Percentiles rank a stretch among this genome's conserved stretches.
Evolutionary conservation across 2,888 invertebrate species (phyloP).

Genomic region (Meta bourneti): DNA sequence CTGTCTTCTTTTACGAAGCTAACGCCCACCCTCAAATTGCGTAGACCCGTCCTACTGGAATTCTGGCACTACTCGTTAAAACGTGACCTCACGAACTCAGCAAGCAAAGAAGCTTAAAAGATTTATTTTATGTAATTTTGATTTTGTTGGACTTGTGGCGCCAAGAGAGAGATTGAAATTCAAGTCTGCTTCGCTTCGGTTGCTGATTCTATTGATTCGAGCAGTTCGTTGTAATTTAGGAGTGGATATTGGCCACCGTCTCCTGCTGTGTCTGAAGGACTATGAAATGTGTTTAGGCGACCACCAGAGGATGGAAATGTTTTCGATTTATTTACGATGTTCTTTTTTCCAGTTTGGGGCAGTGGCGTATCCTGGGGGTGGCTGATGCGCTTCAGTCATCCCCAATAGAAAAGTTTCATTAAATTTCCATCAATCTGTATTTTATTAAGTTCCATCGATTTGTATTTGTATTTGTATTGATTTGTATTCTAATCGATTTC

Average conservation of each 20-base stretch:
- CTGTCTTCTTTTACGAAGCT: conserved; percentile 11
- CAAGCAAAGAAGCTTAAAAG: background rate
- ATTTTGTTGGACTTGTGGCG: background rate
- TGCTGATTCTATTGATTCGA: background rate
- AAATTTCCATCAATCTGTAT: no score
- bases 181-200: background rate
- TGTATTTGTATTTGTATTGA: no score
- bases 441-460: no score
- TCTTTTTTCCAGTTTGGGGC: no score
- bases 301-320: background rate
- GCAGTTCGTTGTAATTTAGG: background rate
- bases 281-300: background rate
- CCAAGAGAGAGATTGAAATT: background rate
- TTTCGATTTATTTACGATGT: no score
- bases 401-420: no score
- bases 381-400: no score
- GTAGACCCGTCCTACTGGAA: conserved; percentile 39
- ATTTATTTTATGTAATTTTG: conserved; percentile 26
- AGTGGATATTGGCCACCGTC: background rate
- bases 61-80: conserved; percentile 15
- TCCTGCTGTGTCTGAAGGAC: background rate
- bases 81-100: conserved; percentile 25
- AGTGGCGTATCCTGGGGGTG: no score
- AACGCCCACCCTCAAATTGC: conserved; percentile 30
- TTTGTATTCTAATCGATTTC: no score